A percentile compares a stretch with the other conserved stretches of the same genome.
phyloP scores from a whole-genome alignment of 2,888 invertebrate species.

The Drosophila niveifrons region DNA sequence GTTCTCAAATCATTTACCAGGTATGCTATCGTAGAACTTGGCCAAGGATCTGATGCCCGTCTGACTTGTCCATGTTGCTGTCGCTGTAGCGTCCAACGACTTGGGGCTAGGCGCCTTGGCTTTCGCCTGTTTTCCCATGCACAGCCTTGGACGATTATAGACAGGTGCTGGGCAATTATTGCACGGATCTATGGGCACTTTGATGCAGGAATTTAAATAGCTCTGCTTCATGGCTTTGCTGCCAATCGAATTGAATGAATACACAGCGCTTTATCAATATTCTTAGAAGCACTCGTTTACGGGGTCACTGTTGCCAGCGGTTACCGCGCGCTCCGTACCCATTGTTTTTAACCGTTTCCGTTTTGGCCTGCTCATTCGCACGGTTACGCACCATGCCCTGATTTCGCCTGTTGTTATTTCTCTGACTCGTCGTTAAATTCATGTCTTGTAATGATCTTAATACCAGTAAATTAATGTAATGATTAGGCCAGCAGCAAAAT shows the following conservation, averaged over 20 bases:
- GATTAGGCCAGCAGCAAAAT: too few relatives aligned
- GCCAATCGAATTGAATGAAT: conserved; percentile 18
- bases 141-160: conserved; percentile 87
- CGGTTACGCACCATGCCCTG: conserved; percentile 45
- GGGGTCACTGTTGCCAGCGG: conserved; percentile 65
- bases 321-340: conserved; percentile 38
- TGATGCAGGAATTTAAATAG: conserved; percentile 90
- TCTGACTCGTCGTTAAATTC: not conserved
- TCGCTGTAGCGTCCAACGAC: conserved; percentile 21
- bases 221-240: conserved; percentile 86
- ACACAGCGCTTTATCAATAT: conserved; percentile 71
- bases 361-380: conserved; percentile 57
- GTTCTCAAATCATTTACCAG: conserved; percentile 82
- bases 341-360: conserved; percentile 63
- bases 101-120: conserved; percentile 8
- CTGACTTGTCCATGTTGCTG: conserved; percentile 56
- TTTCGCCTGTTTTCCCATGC: conserved; percentile 71
- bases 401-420: conserved; percentile 10
- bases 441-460: not conserved
- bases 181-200: conserved; percentile 90
- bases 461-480: not conserved
- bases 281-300: conserved; percentile 36
- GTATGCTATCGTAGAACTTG: conserved; percentile 92
- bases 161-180: conserved; percentile 90
- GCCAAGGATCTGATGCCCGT: conserved; percentile 88